Base-by-base conservation (phyloP, 2,888 invertebrate species). In the Ditula angustiorana region DNA sequence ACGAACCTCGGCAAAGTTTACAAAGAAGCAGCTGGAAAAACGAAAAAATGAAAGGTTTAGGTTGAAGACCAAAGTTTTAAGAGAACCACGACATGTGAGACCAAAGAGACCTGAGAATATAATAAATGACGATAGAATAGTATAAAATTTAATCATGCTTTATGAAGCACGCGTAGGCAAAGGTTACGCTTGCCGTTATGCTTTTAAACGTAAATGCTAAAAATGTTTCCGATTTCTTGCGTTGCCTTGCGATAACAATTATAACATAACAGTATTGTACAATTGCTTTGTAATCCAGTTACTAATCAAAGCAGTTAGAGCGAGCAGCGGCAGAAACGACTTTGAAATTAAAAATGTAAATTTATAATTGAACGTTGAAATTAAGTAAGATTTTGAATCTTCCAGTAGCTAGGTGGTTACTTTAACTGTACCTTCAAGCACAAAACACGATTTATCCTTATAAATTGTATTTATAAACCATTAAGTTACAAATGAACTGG, bases 211-310 rank as follows among this genome's bases (percentile, higher is more conserved):
- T 58, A 49, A 44, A 63, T 41, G 30, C 10, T 56, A 37, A 63
- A 41, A 62, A 58, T 46, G 58, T 58, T 58, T 64, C 63, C 63
- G 52, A 64, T 59, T 59, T 59, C 47, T 63, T 63, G 44, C 57
- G 41, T 33, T 11, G 30, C 13, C 46, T 53, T 64, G 35, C 53
- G 64, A 59, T 64, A 63, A 35, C 64, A 59, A 64, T 64, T 53
- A 53, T 58, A 46, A 59, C 52, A 64, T 64, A 64, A 64, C 64
- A 59, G 64, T 64, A 58, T 59, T 64, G 64, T 64, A 64, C 58
- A 64, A 64, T 46, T 59, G 58, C 53, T 28, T 53, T 26, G 13
- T 37, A 46, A 53, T 62, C 41, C 50, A 49, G 55, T 52, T 44
- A 33, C 55, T 55, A 61, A 61, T 61, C 24, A 55, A 63, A 41